Base-by-base conservation (phyloP, 30 jellyfish, hydroid and myxozoan species). In the Hydractinia symbiolongicarpus region DNA sequence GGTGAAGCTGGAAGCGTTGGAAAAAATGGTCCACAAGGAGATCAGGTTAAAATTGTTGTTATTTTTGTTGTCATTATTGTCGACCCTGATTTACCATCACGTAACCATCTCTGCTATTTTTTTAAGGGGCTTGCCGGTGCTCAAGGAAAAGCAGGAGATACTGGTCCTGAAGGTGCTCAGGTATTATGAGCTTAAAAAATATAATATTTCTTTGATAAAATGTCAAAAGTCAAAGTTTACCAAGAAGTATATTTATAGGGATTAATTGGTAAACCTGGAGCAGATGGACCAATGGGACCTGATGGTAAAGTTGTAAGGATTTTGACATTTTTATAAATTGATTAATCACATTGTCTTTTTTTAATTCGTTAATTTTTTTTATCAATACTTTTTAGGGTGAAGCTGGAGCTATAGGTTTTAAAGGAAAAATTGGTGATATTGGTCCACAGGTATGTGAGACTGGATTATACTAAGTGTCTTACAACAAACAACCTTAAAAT, bases 141-240 rank as follows among this genome's bases (percentile, higher is more conserved):
- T 64, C 19, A n/a, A 51, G 74, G 74, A n/a, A 64, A 51, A 13
- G 52, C 74, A n/a, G 74, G 74, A n/a, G 74, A 64, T 64, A 64
- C 74, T 64, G 74, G 74, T 13, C 74, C 74, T n/a, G 40, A n/a
- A 4, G 74, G 74, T 64, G 74, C 74, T n/a, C 52, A n/a, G 74
- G 74, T 64, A 64, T n/a, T 4, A 51, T 64, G 74, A n/a, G 9
- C 40, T 64, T 58, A 11, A 58, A 58, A 58, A 16, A 58, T 51
- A 64, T 64, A 64, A 13, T 64, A n/a, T 64, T 7, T 7, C 69
- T 9, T 64, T 44, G 9, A n/a, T 64, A 51, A n/a, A 64, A 0
- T 64, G 9, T 44, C 4, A 64, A 64, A n/a, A 64, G 19, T 64
- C 40, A 8, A 7, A 4, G 9, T n/a, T 64, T 0, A 64, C 17